Evolutionary conservation across 2,113 vertebrate genomes (phyloP).

Genomic region (Lampris megalopsis): DNA sequence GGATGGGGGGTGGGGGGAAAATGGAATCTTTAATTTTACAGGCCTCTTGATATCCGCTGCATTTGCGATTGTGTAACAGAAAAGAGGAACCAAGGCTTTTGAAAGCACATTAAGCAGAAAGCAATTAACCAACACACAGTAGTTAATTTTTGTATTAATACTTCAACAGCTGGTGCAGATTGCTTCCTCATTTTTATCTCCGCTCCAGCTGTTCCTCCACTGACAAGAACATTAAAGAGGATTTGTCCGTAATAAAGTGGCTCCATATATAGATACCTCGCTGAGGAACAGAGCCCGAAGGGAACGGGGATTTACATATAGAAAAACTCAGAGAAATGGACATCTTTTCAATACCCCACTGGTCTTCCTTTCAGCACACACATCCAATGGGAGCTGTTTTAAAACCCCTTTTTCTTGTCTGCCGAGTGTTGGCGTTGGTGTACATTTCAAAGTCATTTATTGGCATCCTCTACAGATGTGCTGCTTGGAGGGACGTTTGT

Average conservation of each 20-base stretch:
- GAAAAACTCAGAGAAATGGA: conserved; percentile 69
- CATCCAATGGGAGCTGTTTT: conserved; percentile 66
- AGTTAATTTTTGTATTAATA: conserved; percentile 86
- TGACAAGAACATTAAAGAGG: conserved; percentile 83
- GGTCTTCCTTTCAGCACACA: conserved; percentile 64
- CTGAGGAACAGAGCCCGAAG: conserved; percentile 67
- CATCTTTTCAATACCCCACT: conserved; percentile 70
- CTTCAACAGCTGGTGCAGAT: conserved; percentile 82
- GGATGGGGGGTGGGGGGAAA: conserved; percentile 55
- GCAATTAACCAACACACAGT: conserved; percentile 84
- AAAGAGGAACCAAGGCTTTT: conserved; percentile 81
- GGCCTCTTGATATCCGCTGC: conserved; percentile 76
- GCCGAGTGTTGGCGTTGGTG: conserved; percentile 63
- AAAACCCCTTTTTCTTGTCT: conserved; percentile 68
- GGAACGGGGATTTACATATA: conserved; percentile 79
- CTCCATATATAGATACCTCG: conserved; percentile 79
- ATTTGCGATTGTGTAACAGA: conserved; percentile 78
- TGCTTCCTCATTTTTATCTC: conserved; percentile 82
- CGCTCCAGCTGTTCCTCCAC: conserved; percentile 80
- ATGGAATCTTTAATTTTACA: conserved; percentile 83
- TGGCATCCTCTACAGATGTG: conserved; percentile 79
- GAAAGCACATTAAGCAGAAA: conserved; percentile 86
- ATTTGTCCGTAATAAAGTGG: conserved; percentile 82
- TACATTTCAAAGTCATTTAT: conserved; percentile 78
- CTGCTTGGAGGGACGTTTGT: conserved; percentile 72